phyloP scores from a whole-genome alignment of 2,797 vertebrate species.

The Toxotes lorentzi region DNA sequence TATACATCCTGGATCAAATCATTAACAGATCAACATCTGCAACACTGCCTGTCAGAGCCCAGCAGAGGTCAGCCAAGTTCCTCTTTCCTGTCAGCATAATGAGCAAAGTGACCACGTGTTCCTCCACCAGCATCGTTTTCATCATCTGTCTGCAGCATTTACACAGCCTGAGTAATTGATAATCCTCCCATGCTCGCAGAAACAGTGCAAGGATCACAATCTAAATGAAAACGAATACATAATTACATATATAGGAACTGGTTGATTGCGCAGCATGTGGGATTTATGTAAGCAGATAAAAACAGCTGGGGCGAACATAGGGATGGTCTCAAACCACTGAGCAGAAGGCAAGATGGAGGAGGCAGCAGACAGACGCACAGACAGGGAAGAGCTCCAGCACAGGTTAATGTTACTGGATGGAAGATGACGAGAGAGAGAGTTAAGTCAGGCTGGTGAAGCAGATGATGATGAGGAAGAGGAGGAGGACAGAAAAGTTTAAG shows the following conservation, averaged over 20 bases:
- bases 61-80: constrained; percentile 83
- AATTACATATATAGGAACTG: constrained; percentile 26
- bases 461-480: constrained; percentile 15
- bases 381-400: background rate
- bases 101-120: constrained; percentile 42
- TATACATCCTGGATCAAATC: constrained; percentile 36
- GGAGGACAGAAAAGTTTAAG: background rate
- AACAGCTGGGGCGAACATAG: background rate
- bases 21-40: constrained; percentile 56
- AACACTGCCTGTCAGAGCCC: constrained; percentile 66
- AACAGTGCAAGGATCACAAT: background rate
- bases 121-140: constrained; percentile 38
- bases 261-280: constrained; percentile 20
- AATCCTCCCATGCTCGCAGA: constrained; percentile 7
- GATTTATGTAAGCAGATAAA: constrained; percentile 39
- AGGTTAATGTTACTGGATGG: constrained; percentile 14
- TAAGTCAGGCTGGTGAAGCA: constrained; percentile 6
- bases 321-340: constrained; percentile 6
- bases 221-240: constrained; percentile 28
- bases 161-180: constrained; percentile 28
- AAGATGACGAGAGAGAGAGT: background rate
- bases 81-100: constrained; percentile 64
- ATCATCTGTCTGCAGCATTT: constrained; percentile 49
- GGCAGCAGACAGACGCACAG: background rate
- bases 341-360: constrained; percentile 29